Evolutionary conservation across 2,113 vertebrate species (phyloP).

Genomic region (Mus musculus): GRCm39 chr14:69562001-69562500

Average conservation of each 20-base stretch:
- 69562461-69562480: not conserved
- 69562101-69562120: not conserved
- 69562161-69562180: not conserved
- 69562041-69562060: not conserved
- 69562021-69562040: not conserved
- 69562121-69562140: fast-evolving
- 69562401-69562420: not conserved
- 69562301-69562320: not conserved
- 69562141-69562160: not conserved
- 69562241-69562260: not conserved
- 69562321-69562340: not conserved
- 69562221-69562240: not conserved
- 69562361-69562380: not conserved
- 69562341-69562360: not conserved
- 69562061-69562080: conserved; percentile 31
- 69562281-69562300: not conserved
- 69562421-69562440: not conserved
- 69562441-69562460: not conserved
- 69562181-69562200: not conserved
- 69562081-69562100: fast-evolving
- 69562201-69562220: not conserved
- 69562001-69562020: not conserved
- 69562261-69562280: not conserved
- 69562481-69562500: not conserved
- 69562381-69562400: not conserved